phyloP scores from a whole-genome alignment of 2,888 invertebrate species.

The Octodonta nipae region DNA sequence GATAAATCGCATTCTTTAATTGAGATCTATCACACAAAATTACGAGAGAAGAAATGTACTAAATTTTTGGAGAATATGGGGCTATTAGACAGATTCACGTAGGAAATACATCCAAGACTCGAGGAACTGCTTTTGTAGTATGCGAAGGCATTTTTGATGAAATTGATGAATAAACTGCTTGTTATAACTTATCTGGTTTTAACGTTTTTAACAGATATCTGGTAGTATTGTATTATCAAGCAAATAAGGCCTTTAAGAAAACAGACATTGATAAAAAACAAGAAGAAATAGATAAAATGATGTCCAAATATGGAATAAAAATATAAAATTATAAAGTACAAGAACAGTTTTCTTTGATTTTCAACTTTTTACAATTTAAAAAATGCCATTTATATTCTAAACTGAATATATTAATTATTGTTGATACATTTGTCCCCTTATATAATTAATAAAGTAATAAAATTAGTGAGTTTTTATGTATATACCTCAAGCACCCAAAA shows the following conservation, averaged over 20 bases:
- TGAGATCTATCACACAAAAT: constrained; percentile 98
- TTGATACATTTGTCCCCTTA: no score
- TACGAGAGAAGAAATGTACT: constrained; percentile 99
- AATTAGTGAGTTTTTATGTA: no score
- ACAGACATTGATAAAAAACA: constrained; percentile 90
- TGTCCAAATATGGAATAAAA: constrained; percentile 78
- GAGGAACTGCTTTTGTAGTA: constrained; percentile 98
- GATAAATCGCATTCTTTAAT: constrained; percentile 92
- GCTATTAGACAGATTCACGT: constrained; percentile 96
- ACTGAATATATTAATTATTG: no score
- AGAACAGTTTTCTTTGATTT: no score
- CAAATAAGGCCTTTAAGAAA: constrained; percentile 89
- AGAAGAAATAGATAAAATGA: constrained; percentile 88
- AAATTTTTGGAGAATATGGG: constrained; percentile 99
- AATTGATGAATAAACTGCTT: constrained; percentile 98
- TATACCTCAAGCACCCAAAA: no score
- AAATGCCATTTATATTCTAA: no score
- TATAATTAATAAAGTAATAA: no score
- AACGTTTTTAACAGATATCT: constrained; percentile 97
- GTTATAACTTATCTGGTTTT: constrained; percentile 96
- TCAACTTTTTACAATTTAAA: no score
- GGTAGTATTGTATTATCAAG: constrained; percentile 97
- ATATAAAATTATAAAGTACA: constrained; percentile 18
- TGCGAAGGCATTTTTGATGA: constrained; percentile 99
- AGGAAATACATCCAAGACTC: constrained; percentile 93